Base-by-base conservation (phyloP, 2,888 invertebrate genomes). In the Polyommatus iphigenia region DNA sequence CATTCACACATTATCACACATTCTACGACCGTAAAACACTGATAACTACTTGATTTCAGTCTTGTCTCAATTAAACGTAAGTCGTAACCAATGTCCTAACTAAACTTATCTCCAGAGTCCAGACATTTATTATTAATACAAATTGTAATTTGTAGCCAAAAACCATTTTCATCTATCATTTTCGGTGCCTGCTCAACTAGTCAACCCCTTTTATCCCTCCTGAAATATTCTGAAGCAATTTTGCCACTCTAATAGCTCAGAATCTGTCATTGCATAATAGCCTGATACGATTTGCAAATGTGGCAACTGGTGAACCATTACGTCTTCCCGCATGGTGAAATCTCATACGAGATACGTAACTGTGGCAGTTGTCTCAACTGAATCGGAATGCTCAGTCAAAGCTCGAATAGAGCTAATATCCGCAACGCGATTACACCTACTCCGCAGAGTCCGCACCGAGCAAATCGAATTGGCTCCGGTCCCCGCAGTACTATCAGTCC, bases 331-430 rank as follows among this genome's bases (percentile, higher is more conserved):
- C 10, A 5, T 62, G 15, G 10, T 62, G 62, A 62, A 62, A 62
- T 62, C 62, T 62, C 62, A 62, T 29, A 62, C 62, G 24, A 24
- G 62, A 67, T 67, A 67, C 24, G 62, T 67, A 67, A 67, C 62
- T 67, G 62, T 67, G 62, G 62, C 62, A 67, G 29, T 24, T 24
- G 62, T 24, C 59, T 59, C 24, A 67, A 67, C 62, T 67, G 62
- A 67, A 67, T 67, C 62, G 62, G 62, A 67, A 67, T 67, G 10
- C 62, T 67, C 24, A 67, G 4, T 67, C 62, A 29, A 67, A 67
- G 24, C 24, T 29, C 62, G 62, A 67, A 67, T 13, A 67, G 62
- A 67, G 62, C 62, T 67, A 29, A 67, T 67, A 62, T 62, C 62
- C 62, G 62, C 62, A 62, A 29, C 20, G 24, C 62, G 10, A 62